These are phyloP conservation scores for Brachyistius frenatus DNA, from an alignment of 2,113 vertebrate species.

Conservation along the genomic window DNA sequence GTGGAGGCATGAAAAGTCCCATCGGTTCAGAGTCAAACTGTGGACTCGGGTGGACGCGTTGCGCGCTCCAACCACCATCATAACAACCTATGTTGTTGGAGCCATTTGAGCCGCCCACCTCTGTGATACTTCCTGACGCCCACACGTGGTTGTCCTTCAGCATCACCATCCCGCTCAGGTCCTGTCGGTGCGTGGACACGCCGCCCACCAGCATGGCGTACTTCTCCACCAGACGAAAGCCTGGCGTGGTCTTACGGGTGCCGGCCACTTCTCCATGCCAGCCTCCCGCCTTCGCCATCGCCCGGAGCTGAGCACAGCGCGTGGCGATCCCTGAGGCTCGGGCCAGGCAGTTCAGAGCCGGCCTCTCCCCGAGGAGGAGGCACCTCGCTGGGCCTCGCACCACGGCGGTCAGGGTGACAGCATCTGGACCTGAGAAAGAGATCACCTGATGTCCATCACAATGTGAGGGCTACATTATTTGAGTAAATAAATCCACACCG, in stretches of 20 bases:
- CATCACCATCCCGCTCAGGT: constrained; percentile 88
- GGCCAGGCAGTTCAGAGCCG: constrained; percentile 87
- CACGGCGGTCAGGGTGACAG: constrained; percentile 82
- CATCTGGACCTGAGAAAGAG: constrained; percentile 58
- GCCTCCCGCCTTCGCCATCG: constrained; percentile 39
- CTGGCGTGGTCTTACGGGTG: constrained; percentile 90
- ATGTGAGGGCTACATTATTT: too few species aligned
- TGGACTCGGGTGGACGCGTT: too few species aligned
- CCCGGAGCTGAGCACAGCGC: constrained; percentile 70
- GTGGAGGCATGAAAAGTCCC: too few species aligned
- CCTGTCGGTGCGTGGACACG: constrained; percentile 84
- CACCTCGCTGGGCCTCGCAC: constrained; percentile 84
- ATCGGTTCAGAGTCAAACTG: too few species aligned
- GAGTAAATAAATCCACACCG: too few species aligned
- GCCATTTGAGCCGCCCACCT: constrained; percentile 71
- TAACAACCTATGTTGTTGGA: too few species aligned
- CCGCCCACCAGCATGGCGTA: constrained; percentile 88
- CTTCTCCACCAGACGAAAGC: constrained; percentile 90
- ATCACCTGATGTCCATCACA: too few species aligned
- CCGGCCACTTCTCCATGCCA: constrained; percentile 87
- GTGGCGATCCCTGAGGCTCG: constrained; percentile 88
- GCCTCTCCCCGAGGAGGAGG: constrained; percentile 87
- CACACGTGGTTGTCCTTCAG: constrained; percentile 90
- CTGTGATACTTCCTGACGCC: constrained; percentile 84
- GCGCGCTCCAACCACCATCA: too few species aligned